phyloP scores from a whole-genome alignment of 2,888 invertebrate species.

The Aromia moschata region DNA sequence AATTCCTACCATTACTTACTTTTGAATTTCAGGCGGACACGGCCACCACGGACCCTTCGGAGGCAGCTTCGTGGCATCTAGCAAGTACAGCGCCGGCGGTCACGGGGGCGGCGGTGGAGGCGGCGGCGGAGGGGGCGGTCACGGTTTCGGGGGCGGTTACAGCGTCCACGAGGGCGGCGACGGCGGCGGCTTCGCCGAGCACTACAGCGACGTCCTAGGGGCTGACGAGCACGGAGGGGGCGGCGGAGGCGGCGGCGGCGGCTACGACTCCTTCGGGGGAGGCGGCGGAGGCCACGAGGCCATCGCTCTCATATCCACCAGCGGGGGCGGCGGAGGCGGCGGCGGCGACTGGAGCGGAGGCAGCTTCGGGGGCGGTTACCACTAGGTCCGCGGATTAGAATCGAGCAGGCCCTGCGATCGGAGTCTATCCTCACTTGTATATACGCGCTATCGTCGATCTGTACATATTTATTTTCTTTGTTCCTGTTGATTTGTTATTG shows the following conservation, averaged over 20 bases:
- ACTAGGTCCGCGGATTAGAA: too few relatives aligned
- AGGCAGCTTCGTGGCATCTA: conserved; percentile 50
- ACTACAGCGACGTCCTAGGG: conserved; percentile 50
- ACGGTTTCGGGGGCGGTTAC: conserved; percentile 27
- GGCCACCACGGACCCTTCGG: conserved; percentile 47
- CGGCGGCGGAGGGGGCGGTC: conserved; percentile 32
- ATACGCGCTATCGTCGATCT: neutral
- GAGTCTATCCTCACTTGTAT: conserved; percentile 9
- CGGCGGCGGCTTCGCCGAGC: conserved; percentile 42
- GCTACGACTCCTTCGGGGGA: conserved; percentile 12
- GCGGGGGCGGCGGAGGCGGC: conserved; percentile 9
- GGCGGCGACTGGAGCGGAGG: conserved; percentile 19
- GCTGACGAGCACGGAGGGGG: conserved; percentile 33
- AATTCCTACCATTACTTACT: too few relatives aligned
- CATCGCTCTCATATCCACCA: conserved; percentile 18
- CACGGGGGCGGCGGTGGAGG: conserved; percentile 41
- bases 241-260: conserved; percentile 25
- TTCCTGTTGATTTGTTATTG: conserved; percentile 12
- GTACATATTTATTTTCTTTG: conserved; percentile 21
- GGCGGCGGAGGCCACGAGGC: conserved; percentile 28
- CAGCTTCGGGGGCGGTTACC: conserved; percentile 26
- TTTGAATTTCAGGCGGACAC: conserved; percentile 36
- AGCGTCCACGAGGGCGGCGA: conserved; percentile 33
- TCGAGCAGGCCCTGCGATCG: neutral
- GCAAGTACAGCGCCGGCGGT: conserved; percentile 47